Percentiles rank a stretch among this genome's conserved stretches.
Evolutionary conservation across 2,113 vertebrate species (phyloP).

Genomic region (Podocnemis expansa): DNA sequence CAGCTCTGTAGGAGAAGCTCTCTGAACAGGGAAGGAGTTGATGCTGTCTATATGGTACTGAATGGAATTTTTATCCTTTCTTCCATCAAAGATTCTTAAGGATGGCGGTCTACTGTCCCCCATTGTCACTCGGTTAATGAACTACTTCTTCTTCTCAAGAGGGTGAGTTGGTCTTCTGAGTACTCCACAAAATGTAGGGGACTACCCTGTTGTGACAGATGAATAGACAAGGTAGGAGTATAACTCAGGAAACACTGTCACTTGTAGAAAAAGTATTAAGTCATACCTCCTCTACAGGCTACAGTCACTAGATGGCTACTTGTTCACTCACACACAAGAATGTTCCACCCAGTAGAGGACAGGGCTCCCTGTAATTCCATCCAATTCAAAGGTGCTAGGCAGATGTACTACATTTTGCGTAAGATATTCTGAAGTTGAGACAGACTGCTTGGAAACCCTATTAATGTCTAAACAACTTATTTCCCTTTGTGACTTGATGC

Average conservation of each 20-base stretch:
- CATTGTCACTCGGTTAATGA: slow-evolving; percentile 85
- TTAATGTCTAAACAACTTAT: background rate
- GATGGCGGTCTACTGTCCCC: slow-evolving; percentile 86
- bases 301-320: background rate
- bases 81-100: slow-evolving; percentile 86
- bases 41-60: accelerated
- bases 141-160: slow-evolving; percentile 89
- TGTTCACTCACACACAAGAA: background rate
- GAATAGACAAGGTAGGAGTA: background rate
- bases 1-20: background rate
- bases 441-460: background rate
- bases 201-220: background rate
- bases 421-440: background rate
- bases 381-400: background rate
- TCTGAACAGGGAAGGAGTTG: background rate
- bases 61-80: background rate
- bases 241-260: background rate
- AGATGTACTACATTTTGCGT: background rate
- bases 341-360: background rate
- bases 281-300: background rate
- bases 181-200: background rate
- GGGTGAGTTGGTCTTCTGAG: slow-evolving; percentile 78
- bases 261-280: background rate
- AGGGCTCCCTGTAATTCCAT: background rate
- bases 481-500: background rate